A percentile compares a stretch with the other conserved stretches of the same genome.
phyloP scores from a whole-genome alignment of 2,888 invertebrate genomes.

The Plebejus argus region DNA sequence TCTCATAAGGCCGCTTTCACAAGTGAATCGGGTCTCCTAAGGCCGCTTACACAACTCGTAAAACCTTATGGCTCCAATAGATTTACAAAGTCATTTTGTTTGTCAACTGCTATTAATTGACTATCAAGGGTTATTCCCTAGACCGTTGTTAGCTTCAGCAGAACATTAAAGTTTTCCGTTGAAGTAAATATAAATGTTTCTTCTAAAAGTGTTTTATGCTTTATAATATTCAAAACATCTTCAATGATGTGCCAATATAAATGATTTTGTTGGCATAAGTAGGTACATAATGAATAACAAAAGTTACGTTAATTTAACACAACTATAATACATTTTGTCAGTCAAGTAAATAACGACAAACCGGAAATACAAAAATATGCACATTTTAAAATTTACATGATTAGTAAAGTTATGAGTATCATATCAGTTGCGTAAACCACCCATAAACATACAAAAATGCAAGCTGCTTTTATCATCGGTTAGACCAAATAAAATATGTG shows the following conservation, averaged over 20 bases:
- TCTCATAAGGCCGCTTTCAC: conserved; percentile 4
- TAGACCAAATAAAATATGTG: conserved; percentile 39
- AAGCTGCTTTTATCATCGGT: neutral
- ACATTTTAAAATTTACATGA: neutral
- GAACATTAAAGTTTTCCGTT: neutral
- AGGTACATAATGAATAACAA: too few species aligned
- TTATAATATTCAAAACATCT: neutral
- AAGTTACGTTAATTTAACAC: too few species aligned
- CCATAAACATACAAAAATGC: neutral
- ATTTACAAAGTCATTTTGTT: conserved; percentile 12
- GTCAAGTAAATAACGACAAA: too few species aligned
- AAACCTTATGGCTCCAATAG: conserved; percentile 19
- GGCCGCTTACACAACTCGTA: conserved; percentile 11
- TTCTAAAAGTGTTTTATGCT: neutral
- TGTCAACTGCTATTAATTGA: conserved; percentile 8
- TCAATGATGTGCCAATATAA: neutral
- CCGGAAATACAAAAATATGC: neutral
- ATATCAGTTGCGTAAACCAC: neutral
- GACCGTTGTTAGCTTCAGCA: neutral
- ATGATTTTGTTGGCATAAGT: too few species aligned
- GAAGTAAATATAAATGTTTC: neutral
- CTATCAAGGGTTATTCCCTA: conserved; percentile 9
- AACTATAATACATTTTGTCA: too few species aligned
- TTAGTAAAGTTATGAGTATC: neutral
- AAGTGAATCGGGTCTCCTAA: neutral